Conservation (phyloP, 2,888 invertebrate genomes). For the Lasius fuliginosus region DNA sequence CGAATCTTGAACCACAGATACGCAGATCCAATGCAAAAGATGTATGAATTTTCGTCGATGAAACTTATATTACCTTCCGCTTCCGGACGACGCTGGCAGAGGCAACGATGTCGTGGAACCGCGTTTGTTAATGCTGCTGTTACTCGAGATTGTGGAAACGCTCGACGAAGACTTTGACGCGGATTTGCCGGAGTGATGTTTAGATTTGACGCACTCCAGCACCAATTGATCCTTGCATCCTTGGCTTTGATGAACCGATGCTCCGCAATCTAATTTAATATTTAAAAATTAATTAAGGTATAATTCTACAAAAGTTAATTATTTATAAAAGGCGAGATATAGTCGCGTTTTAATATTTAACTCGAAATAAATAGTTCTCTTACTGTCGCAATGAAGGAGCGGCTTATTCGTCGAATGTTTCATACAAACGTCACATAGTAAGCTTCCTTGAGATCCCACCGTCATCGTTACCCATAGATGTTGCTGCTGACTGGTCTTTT, state of each 20-base stretch:
- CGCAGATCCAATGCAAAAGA: slow-evolving; percentile 80
- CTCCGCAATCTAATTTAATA: slow-evolving; percentile 90
- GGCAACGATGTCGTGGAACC: slow-evolving; percentile 84
- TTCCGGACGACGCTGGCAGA: slow-evolving; percentile 80
- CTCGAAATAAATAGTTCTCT: slow-evolving; percentile 80
- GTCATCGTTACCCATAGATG: slow-evolving; percentile 91
- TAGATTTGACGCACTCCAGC: slow-evolving; percentile 93
- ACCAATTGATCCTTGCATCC: slow-evolving; percentile 95
- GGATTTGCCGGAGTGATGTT: slow-evolving; percentile 81
- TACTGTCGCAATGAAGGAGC: slow-evolving; percentile 94
- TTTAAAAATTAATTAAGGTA: slow-evolving; percentile 6
- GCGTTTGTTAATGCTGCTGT: slow-evolving; percentile 79
- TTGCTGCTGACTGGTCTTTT: slow-evolving; percentile 86
- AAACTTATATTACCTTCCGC: slow-evolving; percentile 82
- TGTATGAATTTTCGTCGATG: slow-evolving; percentile 52
- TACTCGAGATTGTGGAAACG: slow-evolving; percentile 79
- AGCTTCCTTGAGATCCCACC: slow-evolving; percentile 89
- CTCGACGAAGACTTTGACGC: slow-evolving; percentile 84
- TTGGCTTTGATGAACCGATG: slow-evolving; percentile 93
- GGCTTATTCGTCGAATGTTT: slow-evolving; percentile 93
- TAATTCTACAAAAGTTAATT: slow-evolving; percentile 7
- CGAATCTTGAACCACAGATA: slow-evolving; percentile 82
- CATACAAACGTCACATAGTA: slow-evolving; percentile 92
- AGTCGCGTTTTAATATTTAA: background rate
- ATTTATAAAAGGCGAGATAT: background rate